Evolutionary conservation across 92 coral and sea anemone genomes (phyloP).

Genomic region (Blastomussa wellsi): DNA sequence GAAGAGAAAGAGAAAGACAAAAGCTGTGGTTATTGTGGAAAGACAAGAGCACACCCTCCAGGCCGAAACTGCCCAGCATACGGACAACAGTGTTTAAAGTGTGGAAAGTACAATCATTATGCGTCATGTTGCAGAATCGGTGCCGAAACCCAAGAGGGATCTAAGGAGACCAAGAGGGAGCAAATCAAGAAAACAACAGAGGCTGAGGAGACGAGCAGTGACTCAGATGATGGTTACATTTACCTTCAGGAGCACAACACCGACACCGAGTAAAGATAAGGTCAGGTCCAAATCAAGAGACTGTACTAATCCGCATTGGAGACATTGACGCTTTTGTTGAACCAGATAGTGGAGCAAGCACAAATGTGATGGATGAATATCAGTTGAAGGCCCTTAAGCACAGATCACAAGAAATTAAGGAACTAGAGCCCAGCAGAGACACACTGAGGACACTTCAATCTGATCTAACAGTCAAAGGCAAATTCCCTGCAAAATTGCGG

Average conservation of each 20-base stretch:
- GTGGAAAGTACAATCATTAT: no score
- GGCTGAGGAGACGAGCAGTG: conserved; percentile 22
- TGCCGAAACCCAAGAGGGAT: no score
- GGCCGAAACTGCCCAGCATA: no score
- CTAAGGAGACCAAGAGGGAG: conserved; percentile 16
- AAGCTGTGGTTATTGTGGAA: conserved; percentile 46
- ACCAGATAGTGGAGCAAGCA: conserved; percentile 49
- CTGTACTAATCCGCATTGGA: conserved; percentile 52
- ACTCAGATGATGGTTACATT: conserved; percentile 46
- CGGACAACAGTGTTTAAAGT: no score
- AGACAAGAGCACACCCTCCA: no score
- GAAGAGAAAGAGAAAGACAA: conserved; percentile 10
- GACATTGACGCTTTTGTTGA: conserved; percentile 48
- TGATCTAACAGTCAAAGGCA: conserved; percentile 54
- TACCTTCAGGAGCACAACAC: conserved; percentile 37
- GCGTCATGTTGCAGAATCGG: no score
- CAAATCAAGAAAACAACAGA: conserved; percentile 45
- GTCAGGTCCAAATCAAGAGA: conserved; percentile 33
- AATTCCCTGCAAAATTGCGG: conserved; percentile 41
- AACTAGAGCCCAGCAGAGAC: conserved; percentile 27
- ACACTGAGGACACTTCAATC: conserved; percentile 54
- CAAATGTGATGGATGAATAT: conserved; percentile 70
- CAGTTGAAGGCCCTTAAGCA: conserved; percentile 65
- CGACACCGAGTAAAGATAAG: no score
- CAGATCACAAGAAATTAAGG: conserved; percentile 51